Conservation (phyloP, 2,888 invertebrate species). For the Antitype chi region DNA sequence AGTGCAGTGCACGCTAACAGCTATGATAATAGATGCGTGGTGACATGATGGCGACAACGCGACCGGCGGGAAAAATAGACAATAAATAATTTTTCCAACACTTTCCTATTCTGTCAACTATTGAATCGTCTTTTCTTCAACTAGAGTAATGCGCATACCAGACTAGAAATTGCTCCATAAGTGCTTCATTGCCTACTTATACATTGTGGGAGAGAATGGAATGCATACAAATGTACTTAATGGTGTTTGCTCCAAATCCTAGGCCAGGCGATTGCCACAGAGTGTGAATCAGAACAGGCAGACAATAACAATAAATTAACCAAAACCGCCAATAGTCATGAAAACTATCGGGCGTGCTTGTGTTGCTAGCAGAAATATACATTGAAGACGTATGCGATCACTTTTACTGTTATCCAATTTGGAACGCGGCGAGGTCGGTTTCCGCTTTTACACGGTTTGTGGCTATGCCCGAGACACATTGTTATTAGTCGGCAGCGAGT, state of each 20-base stretch:
- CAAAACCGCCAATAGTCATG: conserved; percentile 82
- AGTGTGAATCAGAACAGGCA: conserved; percentile 65
- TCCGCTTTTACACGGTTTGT: conserved; percentile 90
- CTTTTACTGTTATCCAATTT: conserved; percentile 90
- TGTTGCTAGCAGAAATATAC: conserved; percentile 79
- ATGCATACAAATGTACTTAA: conserved; percentile 49
- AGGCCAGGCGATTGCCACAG: conserved; percentile 31
- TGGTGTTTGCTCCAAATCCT: conserved; percentile 58
- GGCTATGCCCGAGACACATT: conserved; percentile 82
- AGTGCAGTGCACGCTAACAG: conserved; percentile 62
- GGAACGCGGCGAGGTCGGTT: conserved; percentile 86
- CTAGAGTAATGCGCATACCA: conserved; percentile 42
- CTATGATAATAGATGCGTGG: conserved; percentile 65
- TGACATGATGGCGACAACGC: conserved; percentile 33
- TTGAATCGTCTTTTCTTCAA: conserved; percentile 44
- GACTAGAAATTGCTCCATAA: conserved; percentile 54
- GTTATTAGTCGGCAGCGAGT: conserved; percentile 84
- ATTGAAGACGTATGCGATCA: conserved; percentile 88
- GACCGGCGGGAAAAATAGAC: conserved; percentile 61
- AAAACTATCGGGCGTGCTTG: conserved; percentile 75
- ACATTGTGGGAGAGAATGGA: conserved; percentile 53
- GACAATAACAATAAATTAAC: conserved; percentile 78
- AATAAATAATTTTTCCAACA: conserved; percentile 61
- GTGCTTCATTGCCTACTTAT: conserved; percentile 38
- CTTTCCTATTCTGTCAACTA: conserved; percentile 51